A percentile compares a stretch with the other conserved stretches of the same genome.
These are phyloP conservation scores for Porites divaricata DNA, from an alignment of 92 coral and sea anemone genomes.

Conservation along the genomic window DNA sequence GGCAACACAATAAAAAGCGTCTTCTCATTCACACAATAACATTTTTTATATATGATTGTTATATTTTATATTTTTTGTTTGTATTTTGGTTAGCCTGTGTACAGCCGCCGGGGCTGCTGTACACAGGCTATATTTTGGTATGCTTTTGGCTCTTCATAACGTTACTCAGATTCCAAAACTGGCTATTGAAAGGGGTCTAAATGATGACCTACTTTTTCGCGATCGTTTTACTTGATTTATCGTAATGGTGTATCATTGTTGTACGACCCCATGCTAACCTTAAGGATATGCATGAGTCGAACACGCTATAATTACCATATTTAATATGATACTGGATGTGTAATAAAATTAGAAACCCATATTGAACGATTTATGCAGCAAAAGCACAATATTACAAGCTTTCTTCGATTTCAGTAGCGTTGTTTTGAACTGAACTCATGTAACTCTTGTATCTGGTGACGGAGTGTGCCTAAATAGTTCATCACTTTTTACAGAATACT, in stretches of 20 bases:
- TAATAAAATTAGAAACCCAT: slow-evolving; percentile 40
- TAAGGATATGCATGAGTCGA: slow-evolving; percentile 27
- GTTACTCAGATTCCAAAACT: too few species aligned
- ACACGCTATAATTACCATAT: slow-evolving; percentile 23
- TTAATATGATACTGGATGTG: slow-evolving; percentile 15
- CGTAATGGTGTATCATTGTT: neutral
- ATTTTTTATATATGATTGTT: too few species aligned
- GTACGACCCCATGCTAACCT: slow-evolving; percentile 15
- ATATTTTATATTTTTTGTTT: too few species aligned
- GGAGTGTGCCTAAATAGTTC: neutral
- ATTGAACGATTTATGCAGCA: slow-evolving; percentile 9
- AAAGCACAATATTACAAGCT: slow-evolving; percentile 12
- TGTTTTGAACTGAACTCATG: neutral
- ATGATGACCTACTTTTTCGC: neutral
- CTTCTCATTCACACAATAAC: too few species aligned
- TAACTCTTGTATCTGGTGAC: neutral
- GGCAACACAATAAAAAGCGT: too few species aligned
- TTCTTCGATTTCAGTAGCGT: neutral
- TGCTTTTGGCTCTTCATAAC: too few species aligned
- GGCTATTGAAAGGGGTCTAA: too few species aligned
- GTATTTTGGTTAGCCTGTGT: too few species aligned
- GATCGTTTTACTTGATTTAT: slow-evolving; percentile 15
- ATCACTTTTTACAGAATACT: neutral
- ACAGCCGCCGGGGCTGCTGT: too few species aligned
- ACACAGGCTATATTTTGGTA: too few species aligned